Base-by-base conservation (phyloP, 1,140 invertebrate genomes). In the Rhynchophorus ferrugineus region DNA sequence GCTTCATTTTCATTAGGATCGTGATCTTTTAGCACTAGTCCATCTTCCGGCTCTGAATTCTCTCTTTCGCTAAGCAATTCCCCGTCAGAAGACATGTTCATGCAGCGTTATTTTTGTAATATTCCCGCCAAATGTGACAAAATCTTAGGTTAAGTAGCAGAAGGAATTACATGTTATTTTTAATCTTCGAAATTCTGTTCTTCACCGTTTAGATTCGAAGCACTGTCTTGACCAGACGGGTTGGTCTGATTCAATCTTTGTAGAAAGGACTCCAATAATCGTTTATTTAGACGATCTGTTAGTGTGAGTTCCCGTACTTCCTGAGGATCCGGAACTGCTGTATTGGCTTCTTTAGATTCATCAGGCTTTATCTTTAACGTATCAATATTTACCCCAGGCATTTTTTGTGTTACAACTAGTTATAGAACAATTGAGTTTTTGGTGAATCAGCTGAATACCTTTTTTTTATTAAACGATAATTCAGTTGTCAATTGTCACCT, bases 231-330 rank as follows among this genome's bases (percentile, higher is more conserved):
- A 24, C 14, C 5, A 22, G 35, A 21, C 6, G 20, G 8, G 37
- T 56, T 44, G 17, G 34, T 60, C 65, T n/a, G 62, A 38, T 80
- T 78, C 64, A 83, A 74, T 43, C 73, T 68, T 46, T 78, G 68
- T 3, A 83, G 70, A 54, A 82, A 71, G 1, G 78, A 79, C 37
- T 75, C 72, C 17, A 82, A 68, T 29, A 82, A 66, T 47, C 73
- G 74, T 61, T 81, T 81, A 59, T 83, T 83, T 22, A 83, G 57
- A 44, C 73, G 74, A 64, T 83, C 80, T 1, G 78, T 83, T 65
- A 78, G 76, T 11, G 74, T 79, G 53, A 76, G 67, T 72, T 82
- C 79, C 18, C 74, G 21, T 20, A 47, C 50, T 22, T 56, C 41
- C 18, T 38, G 41, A 9, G 18, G 18, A 13, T 52, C 41, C 7